Base-by-base conservation (phyloP, 2,888 invertebrate species). In the Cosmia pyralina region DNA sequence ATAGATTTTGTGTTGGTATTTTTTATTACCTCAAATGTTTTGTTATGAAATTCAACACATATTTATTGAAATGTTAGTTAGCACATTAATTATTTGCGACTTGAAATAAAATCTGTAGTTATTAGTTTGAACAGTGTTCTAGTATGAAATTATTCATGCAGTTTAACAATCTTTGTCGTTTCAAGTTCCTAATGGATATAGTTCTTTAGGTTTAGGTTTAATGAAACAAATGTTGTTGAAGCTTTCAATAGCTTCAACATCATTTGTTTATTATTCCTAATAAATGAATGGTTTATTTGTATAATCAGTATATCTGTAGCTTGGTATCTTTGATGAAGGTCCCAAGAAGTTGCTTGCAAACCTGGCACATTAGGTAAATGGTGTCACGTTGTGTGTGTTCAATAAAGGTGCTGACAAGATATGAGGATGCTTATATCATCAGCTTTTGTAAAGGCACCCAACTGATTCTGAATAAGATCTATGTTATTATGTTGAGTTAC, bases 111-210 rank as follows among this genome's bases (percentile, higher is more conserved):
- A 74, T 81, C 57, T 69, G 75, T 84, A 77, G 70, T 82, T 83
- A 83, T 85, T 88, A 77, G 81, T 84, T 77, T 58, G 50, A 72
- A 71, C 84, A 85, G 86, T 85, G 85, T 86, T 85, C 85, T 85
- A 77, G 55, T 69, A 60, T 83, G 70, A 69, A 77, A 81, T 81
- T 88, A 90, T 92, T 92, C 90, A 87, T 91, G 85, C 92, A 91
- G 93, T 93, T 93, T 92, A 91, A 91, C 89, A 70, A 63, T 84
- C 50, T 73, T 71, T 81, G 87, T 82, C 77, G 72, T 85, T 83
- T 68, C 15, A 71, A 74, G 85, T 85, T 84, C 79, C 85, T 85
- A 83, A 68, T 72, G 60, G 41, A 63, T 74, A 64, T 76, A 74
- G 65, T 71, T 53, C 41, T 62, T 41, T 75, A 59, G 28, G 22